Base-by-base conservation (phyloP, 2,888 invertebrate species). In the Laspeyria flexula region DNA sequence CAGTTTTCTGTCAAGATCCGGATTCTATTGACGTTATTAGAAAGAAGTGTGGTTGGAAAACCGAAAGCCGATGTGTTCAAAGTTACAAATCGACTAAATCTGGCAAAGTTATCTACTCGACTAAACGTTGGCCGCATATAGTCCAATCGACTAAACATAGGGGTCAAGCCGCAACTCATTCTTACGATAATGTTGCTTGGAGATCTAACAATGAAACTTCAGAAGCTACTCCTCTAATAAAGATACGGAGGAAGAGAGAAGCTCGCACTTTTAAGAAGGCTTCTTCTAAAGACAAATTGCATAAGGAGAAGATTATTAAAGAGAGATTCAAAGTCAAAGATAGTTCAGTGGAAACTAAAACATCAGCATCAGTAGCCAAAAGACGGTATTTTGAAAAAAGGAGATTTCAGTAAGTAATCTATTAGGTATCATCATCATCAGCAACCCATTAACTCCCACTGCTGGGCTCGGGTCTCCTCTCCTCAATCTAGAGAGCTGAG, bases 1-100 rank as follows among this genome's bases (percentile, higher is more conserved):
- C 82, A 0, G 57, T 55, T 0, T 87, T 90, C 54, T 90, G 90
- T 27, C 55, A 71, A 16, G 55, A 58, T 0, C 72, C 81, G 0
- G 66, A 73, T 1, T 55, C 64, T 0, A 48, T 82, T 0, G 75
- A 76, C 0, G n/a, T 44, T 86, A 83, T 33, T 73, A 78, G 29
- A 52, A 35, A 50, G 0, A 18, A 48, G 0, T 72, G 52, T 13
- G 38, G 41, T 12, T 57, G 50, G 50, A 21, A 29, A 10, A 56
- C 23, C 0, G 53, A 38, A 0, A 41, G 47, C 0, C 34, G 71
- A 43, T 81, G 81, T 31, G 52, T 53, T 0, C 16, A 37, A 3
- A 38, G 27, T 0, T 81, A 66, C 15, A 73, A 45, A 27, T 80
- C 83, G 0, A 86, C 86, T 0, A 81, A 80, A 51, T 65, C 64